phyloP scores from a whole-genome alignment of 92 coral and sea anemone genomes.

The Montipora capitata region DNA sequence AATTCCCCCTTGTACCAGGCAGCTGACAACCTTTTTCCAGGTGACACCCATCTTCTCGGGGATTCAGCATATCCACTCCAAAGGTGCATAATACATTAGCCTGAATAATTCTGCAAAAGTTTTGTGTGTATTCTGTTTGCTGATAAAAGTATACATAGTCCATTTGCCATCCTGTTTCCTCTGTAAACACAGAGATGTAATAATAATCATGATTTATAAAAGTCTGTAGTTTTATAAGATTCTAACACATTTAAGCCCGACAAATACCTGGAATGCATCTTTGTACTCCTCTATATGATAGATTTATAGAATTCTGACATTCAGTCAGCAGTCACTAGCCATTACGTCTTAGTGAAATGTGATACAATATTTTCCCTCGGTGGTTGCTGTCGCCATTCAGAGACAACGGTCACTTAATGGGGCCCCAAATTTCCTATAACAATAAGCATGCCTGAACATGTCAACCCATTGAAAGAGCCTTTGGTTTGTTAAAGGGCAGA shows the following conservation, averaged over 20 bases:
- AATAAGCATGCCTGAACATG: constrained; percentile 4
- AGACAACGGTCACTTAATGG: not conserved
- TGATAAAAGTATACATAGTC: not conserved
- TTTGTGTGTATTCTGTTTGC: not conserved
- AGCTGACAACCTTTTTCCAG: not conserved
- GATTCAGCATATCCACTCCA: not conserved
- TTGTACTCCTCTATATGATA: too few relatives aligned
- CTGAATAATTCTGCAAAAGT: not conserved
- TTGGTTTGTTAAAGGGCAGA: constrained; percentile 51
- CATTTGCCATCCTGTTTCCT: not conserved
- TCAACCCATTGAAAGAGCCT: constrained; percentile 63
- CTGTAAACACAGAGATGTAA: too few relatives aligned
- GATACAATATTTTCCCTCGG: not conserved
- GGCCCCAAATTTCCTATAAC: constrained; percentile 3
- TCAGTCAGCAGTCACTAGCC: too few relatives aligned
- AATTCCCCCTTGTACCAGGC: not conserved
- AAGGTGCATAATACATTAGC: not conserved
- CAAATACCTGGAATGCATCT: too few relatives aligned
- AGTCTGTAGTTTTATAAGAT: too few relatives aligned
- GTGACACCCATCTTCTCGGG: not conserved
- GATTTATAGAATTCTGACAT: not conserved
- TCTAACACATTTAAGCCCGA: too few relatives aligned
- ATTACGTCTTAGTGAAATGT: too few relatives aligned
- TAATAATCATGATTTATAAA: too few relatives aligned
- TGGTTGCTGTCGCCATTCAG: constrained; percentile 14